Conservation (phyloP, 2,113 vertebrate genomes). For the Crypturellus undulatus region DNA sequence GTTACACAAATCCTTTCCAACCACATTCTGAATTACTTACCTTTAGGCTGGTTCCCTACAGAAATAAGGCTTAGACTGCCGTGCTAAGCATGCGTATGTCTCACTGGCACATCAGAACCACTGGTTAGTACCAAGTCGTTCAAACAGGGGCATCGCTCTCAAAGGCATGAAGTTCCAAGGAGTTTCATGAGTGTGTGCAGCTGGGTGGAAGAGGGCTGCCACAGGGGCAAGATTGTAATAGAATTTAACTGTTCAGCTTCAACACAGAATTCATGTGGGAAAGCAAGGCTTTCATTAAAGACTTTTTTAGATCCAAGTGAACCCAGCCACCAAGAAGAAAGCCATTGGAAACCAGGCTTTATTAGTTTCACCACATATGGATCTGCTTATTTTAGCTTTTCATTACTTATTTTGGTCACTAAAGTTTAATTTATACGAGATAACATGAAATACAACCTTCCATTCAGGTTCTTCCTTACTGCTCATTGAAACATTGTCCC, state of each 20-base stretch:
- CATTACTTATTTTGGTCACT: neutral
- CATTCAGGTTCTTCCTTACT: neutral
- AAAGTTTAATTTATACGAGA: neutral
- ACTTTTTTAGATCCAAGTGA: neutral
- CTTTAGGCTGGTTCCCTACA: neutral
- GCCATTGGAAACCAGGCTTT: neutral
- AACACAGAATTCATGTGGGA: neutral
- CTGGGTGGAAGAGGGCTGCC: neutral
- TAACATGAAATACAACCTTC: neutral
- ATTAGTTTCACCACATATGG: neutral
- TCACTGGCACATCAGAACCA: neutral
- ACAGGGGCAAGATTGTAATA: accelerated
- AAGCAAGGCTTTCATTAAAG: neutral
- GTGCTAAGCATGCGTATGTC: neutral
- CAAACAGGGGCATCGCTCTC: neutral
- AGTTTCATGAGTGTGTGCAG: neutral
- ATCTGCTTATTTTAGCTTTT: neutral
- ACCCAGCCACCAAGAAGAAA: neutral
- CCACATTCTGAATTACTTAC: neutral
- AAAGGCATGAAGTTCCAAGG: neutral
- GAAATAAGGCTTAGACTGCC: neutral
- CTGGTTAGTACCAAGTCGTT: neutral
- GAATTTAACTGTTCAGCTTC: neutral
- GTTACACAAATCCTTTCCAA: neutral
- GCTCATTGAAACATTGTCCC: neutral